phyloP scores from a whole-genome alignment of 1,140 invertebrate species.

The Calycopis cecrops region DNA sequence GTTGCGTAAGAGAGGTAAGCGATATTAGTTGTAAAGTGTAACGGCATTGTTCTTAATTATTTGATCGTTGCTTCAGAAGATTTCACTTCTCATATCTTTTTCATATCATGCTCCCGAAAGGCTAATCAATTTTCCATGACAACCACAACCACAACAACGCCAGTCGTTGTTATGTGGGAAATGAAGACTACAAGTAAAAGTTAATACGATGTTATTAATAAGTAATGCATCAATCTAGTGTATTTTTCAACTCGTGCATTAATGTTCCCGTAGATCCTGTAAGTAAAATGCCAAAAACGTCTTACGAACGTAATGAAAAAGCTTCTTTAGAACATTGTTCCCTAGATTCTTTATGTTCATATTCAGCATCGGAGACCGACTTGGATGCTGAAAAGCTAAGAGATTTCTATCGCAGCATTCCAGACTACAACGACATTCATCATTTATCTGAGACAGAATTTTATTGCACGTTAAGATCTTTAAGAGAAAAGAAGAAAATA shows the following conservation, averaged over 20 bases:
- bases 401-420: constrained; percentile 81
- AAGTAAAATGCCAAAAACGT: constrained; percentile 78
- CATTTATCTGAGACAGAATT: constrained; percentile 82
- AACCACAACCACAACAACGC: constrained; percentile 12
- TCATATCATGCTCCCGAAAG: too few species aligned
- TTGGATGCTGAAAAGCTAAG: constrained; percentile 74
- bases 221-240: constrained; percentile 70
- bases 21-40: too few species aligned
- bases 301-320: constrained; percentile 77
- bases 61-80: too few species aligned
- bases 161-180: not conserved
- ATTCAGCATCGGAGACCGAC: constrained; percentile 39
- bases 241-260: constrained; percentile 78
- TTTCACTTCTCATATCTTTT: too few species aligned
- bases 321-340: constrained; percentile 48
- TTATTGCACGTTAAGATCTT: constrained; percentile 77
- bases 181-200: too few species aligned
- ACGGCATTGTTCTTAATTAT: too few species aligned
- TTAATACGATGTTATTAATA: constrained; percentile 17
- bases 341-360: constrained; percentile 46
- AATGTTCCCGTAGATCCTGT: constrained; percentile 79
- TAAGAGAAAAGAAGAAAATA: constrained; percentile 79
- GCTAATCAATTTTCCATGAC: constrained; percentile 12
- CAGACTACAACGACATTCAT: constrained; percentile 81
- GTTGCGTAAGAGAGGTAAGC: too few species aligned